Evolutionary conservation across 2,113 vertebrate species (phyloP), one percentile per base, ranked within the genome.

Genomic region (Ptilorrhoa leucosticta): DNA sequence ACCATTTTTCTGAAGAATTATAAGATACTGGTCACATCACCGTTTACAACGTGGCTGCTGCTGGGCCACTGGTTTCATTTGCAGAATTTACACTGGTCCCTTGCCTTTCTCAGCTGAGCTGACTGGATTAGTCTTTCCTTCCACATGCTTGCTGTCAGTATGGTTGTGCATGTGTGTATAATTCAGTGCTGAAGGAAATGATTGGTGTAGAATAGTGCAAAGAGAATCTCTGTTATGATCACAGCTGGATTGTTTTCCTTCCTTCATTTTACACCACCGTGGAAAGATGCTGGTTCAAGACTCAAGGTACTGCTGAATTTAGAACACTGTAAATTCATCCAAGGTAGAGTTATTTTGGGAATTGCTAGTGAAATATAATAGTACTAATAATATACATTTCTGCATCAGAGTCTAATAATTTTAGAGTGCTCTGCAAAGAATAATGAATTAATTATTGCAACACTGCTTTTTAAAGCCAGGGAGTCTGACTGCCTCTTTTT

Each of bases 381-480:
- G 13, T 44, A 54, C 71, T 70, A 77, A 85, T 86, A 84, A 94
- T 92, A 85, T 15, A 30, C 56, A 56, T 92, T 97, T 90, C 80
- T 90, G 15, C 42, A 51, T 42, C 42, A 83, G 28, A 61, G 39
- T 86, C 64, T 68, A 58, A 64, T 93, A 83, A 86, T 92, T 93
- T 89, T 61, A 79, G 81, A 77, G 40, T 78, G 35, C 42, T 89
- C 70, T 90, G 69, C 39, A 83, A 90, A 96, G 80, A 76, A 45
- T 72, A 76, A 96, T 92, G 77, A 94, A 93, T 95, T 94, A 89
- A 95, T 96, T 94, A 95, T 95, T 80, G 26, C 70, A 87, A 26
- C 33, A 28, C 40, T 79, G 39, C 61, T 90, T 47, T 96, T 87
- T 57, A 84, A 91, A 95, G 50, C 35, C 60, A 69, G 31, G 20